These are phyloP conservation scores for Pterois miles DNA, from an alignment of 2,797 vertebrate species.

Conservation along the genomic window DNA sequence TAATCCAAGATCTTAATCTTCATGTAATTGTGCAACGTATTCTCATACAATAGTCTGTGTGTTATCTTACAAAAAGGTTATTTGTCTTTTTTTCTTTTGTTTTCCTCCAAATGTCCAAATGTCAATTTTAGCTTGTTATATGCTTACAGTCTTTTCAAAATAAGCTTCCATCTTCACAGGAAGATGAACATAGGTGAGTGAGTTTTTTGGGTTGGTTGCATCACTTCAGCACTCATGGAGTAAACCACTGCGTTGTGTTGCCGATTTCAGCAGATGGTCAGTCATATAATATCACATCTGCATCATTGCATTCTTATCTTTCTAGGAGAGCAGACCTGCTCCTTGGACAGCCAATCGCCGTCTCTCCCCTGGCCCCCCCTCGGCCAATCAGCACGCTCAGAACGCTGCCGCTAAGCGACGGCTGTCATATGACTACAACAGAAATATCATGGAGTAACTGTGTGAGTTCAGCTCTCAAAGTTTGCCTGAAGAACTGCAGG, in stretches of 20 bases:
- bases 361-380: slow-evolving; percentile 75
- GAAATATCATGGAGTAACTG: slow-evolving; percentile 69
- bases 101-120: too few species aligned
- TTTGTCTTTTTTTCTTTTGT: too few species aligned
- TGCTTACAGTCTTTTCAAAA: too few species aligned
- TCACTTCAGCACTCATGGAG: not conserved
- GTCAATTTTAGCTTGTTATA: too few species aligned
- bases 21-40: not conserved
- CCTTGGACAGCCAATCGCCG: slow-evolving; percentile 59
- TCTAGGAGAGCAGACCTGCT: slow-evolving; percentile 69
- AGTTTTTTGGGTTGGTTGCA: too few species aligned
- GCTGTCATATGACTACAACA: slow-evolving; percentile 82
- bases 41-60: too few species aligned
- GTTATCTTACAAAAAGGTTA: too few species aligned
- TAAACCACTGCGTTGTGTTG: not conserved
- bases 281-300: not conserved
- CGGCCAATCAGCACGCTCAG: slow-evolving; percentile 74
- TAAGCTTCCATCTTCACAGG: too few species aligned
- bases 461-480: not conserved
- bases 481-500: slow-evolving; percentile 2
- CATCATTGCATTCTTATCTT: not conserved
- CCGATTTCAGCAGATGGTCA: not conserved
- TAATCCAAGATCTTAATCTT: not conserved
- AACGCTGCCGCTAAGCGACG: slow-evolving; percentile 73
- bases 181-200: too few species aligned